phyloP scores from a whole-genome alignment of 2,113 vertebrate species.

The Ciconia boyciana region DNA sequence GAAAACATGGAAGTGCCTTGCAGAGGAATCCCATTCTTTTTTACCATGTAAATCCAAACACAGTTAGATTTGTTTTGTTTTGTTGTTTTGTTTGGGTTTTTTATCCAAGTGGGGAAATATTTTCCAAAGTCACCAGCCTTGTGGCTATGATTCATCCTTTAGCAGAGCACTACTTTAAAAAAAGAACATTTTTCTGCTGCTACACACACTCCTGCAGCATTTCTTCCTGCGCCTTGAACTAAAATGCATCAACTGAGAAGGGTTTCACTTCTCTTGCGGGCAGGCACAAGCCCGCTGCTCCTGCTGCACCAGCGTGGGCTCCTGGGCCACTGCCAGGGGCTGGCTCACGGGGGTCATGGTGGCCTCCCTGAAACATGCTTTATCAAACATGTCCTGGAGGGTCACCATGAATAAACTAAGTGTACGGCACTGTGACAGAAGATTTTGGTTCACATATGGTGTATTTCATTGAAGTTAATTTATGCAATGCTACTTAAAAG shows the following conservation, averaged over 20 bases:
- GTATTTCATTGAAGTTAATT: not conserved
- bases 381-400: not conserved
- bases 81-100: not conserved
- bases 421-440: not conserved
- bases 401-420: not conserved
- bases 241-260: accelerated
- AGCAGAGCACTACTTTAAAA: not conserved
- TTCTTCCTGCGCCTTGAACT: not conserved
- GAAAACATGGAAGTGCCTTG: not conserved
- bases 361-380: not conserved
- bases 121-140: not conserved
- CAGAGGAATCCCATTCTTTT: not conserved
- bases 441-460: not conserved
- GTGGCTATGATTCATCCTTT: not conserved
- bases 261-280: not conserved
- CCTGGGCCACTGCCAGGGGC: not conserved
- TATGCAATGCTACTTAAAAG: not conserved
- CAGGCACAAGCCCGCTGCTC: not conserved
- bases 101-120: not conserved
- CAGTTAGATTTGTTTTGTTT: not conserved
- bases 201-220: not conserved
- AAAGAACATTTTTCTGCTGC: not conserved
- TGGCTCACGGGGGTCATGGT: accelerated
- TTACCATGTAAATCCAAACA: not conserved
- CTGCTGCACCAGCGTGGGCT: not conserved